Evolutionary conservation across 2,113 vertebrate genomes (phyloP), one percentile per base, ranked within the genome.

Genomic region (Ochotona princeps): DNA sequence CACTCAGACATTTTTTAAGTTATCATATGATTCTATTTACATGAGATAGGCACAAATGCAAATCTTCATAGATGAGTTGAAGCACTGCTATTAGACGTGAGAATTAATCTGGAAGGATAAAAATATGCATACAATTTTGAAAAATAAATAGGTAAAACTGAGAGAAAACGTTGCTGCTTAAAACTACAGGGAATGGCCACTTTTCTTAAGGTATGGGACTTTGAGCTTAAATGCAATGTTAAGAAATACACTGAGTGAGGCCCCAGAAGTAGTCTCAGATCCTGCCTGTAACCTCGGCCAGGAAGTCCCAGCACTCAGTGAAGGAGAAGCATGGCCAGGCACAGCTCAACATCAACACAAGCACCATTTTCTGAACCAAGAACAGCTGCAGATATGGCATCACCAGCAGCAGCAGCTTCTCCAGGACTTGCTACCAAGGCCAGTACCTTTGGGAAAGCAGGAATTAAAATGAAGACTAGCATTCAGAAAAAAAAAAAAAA

Each of bases 401-500:
- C 38, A 44, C 38, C 38, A 44, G 38, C 38, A 44, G 38, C 38
- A 44, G 38, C 38, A 44, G 38, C 38, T 44, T 44, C 38, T 4
- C 38, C 38, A 44, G 6, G 38, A 44, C 38, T 44, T 6, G 38
- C 38, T 44, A 44, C 6, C 38, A 98, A 98, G 96, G 65, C 97
- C 83, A n/a, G 96, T 57, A 89, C 97, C 91, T 97, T 98, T 98
- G 98, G 98, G 72, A 99, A 98, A 97, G 97, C 97, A 96, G 98
- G 98, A 97, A 98, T 98, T 97, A 99, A 99, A 98, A n/a, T 98
- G 95, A 98, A 98, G 96, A 98, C 98, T 97, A 97, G 98, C 97
- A 97, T 98, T 96, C 98, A 98, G 97, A 99, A 99, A 97, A 99
- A 98, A 97, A 99, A 99, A 97, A 99, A 98, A 97, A 99, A 97